A percentile compares a stretch with the other conserved stretches of the same genome.
These are phyloP conservation scores for Bolborhynchus lineola DNA, from an alignment of 2,113 vertebrate species.

Conservation along the genomic window DNA sequence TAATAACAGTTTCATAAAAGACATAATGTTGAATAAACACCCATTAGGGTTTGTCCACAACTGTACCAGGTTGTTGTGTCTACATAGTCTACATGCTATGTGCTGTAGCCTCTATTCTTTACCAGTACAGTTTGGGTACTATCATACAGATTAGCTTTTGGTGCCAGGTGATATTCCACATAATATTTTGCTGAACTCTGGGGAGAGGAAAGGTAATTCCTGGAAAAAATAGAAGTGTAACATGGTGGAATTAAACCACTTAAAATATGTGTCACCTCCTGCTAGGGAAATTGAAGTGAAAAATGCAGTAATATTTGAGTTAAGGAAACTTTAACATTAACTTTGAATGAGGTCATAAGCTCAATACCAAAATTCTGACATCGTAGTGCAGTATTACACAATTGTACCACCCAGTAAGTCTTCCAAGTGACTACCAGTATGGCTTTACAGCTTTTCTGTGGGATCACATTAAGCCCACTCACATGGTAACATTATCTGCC, in stretches of 20 bases:
- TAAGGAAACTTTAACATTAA: slow-evolving; percentile 36
- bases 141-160: not conserved
- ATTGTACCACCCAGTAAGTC: not conserved
- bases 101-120: not conserved
- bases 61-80: not conserved
- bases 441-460: slow-evolving; percentile 33
- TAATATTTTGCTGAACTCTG: not conserved
- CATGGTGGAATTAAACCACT: not conserved
- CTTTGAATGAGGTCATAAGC: not conserved
- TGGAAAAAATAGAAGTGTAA: not conserved
- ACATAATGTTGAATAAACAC: not conserved
- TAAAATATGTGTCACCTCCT: not conserved
- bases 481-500: not conserved
- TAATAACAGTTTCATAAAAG: not conserved
- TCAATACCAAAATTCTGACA: slow-evolving; percentile 2
- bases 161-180: not conserved
- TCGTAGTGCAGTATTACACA: not conserved
- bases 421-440: not conserved
- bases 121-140: not conserved
- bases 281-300: not conserved
- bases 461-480: slow-evolving; percentile 22
- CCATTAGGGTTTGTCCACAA: not conserved
- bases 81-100: not conserved
- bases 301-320: not conserved
- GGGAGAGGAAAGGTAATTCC: not conserved